These are phyloP conservation scores for Budorcas taxicolor DNA, from an alignment of 2,113 vertebrate genomes.

Conservation along the genomic window DNA sequence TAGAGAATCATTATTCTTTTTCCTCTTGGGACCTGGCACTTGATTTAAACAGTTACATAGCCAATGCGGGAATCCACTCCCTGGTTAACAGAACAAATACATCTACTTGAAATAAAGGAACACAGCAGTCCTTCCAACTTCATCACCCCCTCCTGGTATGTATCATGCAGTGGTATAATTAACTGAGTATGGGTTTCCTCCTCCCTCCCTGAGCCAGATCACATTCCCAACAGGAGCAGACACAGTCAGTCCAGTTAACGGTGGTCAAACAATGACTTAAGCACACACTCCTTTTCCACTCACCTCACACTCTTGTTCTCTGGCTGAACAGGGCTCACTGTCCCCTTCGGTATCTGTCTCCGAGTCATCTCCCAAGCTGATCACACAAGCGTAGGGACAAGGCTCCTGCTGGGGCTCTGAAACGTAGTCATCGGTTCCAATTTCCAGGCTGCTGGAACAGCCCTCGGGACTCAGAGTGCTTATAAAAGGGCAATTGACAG, in stretches of 20 bases:
- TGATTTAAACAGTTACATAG: neutral
- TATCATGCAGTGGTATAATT: neutral
- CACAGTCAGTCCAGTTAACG: fast-evolving
- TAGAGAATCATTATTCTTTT: neutral
- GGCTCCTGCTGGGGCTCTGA: constrained; percentile 82
- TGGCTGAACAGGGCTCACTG: constrained; percentile 86
- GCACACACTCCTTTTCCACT: constrained; percentile 17
- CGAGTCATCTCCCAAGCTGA: constrained; percentile 90
- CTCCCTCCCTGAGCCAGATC: neutral
- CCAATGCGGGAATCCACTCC: neutral
- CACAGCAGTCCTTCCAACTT: neutral
- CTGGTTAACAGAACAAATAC: neutral
- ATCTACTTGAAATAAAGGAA: neutral
- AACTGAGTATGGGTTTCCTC: neutral
- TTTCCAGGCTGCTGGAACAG: constrained; percentile 76
- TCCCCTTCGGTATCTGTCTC: constrained; percentile 93
- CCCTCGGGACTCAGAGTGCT: constrained; percentile 83
- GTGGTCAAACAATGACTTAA: neutral
- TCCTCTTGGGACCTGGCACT: neutral
- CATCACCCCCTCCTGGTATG: neutral
- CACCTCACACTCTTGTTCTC: constrained; percentile 92
- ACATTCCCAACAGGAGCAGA: neutral
- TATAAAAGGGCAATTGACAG: constrained; percentile 93
- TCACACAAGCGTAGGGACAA: constrained; percentile 87
- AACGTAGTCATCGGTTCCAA: constrained; percentile 74